Evolutionary conservation across 2,888 invertebrate species (phyloP).

Genomic region (Stratiomys singularior): DNA sequence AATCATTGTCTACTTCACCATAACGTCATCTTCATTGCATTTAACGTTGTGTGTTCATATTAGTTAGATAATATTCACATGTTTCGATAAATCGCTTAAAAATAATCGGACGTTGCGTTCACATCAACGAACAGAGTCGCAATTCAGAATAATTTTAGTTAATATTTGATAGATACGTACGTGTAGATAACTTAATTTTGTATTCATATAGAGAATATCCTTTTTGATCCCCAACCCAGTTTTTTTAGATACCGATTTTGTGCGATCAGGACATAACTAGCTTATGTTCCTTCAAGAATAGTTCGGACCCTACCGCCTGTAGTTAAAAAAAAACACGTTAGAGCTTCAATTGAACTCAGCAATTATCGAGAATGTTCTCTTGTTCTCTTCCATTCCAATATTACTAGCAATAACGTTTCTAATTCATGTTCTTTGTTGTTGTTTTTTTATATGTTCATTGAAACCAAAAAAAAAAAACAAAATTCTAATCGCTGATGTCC

Average conservation of each 20-base stretch:
- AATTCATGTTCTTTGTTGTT: slow-evolving; percentile 20
- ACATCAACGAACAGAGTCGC: neutral
- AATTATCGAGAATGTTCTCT: neutral
- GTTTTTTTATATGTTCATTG: slow-evolving; percentile 15
- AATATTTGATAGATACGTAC: neutral
- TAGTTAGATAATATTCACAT: slow-evolving; percentile 10
- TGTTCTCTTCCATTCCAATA: neutral
- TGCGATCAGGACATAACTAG: no score
- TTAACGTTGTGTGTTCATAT: slow-evolving; percentile 5
- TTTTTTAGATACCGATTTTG: no score
- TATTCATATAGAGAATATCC: no score
- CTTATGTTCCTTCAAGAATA: no score
- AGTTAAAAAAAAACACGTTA: no score
- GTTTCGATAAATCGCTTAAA: slow-evolving; percentile 22
- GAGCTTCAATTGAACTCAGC: neutral
- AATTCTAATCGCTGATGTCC: slow-evolving; percentile 44
- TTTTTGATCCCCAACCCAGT: no score
- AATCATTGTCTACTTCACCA: neutral
- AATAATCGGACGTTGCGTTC: neutral
- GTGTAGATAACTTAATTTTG: neutral
- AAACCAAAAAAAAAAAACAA: neutral
- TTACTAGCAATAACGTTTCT: slow-evolving; percentile 17
- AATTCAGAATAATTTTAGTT: neutral
- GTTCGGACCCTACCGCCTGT: no score
- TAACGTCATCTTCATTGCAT: neutral